Conservation (phyloP, 23 tunicate genomes). For the Styela plicata region DNA sequence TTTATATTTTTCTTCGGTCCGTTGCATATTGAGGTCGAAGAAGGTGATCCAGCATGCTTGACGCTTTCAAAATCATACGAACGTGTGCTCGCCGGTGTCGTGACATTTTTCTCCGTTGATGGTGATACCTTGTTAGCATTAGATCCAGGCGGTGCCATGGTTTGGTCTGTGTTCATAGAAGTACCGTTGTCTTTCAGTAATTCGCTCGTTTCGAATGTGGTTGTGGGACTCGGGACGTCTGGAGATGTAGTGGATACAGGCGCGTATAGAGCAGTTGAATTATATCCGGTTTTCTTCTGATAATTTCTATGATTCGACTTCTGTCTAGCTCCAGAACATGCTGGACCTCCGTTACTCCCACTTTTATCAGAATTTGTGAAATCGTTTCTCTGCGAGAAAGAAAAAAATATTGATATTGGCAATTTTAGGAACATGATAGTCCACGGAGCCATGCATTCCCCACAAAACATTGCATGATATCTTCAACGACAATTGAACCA, state of each 20-base stretch:
- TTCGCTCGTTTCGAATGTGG: not conserved
- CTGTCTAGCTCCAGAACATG: slow-evolving; percentile 11
- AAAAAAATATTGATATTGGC: not conserved
- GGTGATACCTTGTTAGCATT: not conserved
- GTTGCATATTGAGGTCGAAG: slow-evolving; percentile 10
- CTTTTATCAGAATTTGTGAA: slow-evolving; percentile 2
- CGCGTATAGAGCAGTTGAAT: slow-evolving; percentile 1
- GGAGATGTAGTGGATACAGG: slow-evolving; percentile 15
- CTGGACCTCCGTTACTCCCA: not conserved
- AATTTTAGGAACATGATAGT: not conserved
- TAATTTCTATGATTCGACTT: not conserved
- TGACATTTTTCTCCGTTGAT: not conserved
- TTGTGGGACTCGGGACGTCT: not conserved
- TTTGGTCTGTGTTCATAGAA: not conserved
- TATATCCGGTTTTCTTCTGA: slow-evolving; percentile 17
- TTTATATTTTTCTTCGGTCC: slow-evolving; percentile 27
- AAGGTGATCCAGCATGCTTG: not conserved
- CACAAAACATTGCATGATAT: too few species aligned
- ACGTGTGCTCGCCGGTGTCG: not conserved
- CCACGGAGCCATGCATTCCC: too few species aligned
- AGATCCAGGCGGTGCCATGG: not conserved
- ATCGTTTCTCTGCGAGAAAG: slow-evolving; percentile 9
- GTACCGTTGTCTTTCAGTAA: not conserved
- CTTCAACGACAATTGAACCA: too few species aligned
- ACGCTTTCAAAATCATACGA: not conserved